Evolutionary conservation across 2,113 vertebrate species (phyloP).

Genomic region (Mobula hypostoma): DNA sequence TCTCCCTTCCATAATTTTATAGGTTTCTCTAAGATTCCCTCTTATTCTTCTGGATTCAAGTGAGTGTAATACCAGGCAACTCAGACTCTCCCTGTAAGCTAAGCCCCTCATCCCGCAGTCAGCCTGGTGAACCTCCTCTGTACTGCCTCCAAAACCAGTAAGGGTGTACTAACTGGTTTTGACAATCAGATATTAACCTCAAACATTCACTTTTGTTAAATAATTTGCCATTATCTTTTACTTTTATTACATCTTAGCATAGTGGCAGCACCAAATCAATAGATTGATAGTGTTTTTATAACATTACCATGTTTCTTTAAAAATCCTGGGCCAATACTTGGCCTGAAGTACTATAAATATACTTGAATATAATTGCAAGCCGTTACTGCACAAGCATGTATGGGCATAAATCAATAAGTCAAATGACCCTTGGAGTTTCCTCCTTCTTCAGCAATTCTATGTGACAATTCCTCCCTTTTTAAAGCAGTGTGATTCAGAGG

Average conservation of each 20-base stretch:
- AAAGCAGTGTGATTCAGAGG: not conserved
- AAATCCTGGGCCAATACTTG: not conserved
- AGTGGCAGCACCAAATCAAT: not conserved
- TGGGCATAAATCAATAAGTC: not conserved
- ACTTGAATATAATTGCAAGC: not conserved
- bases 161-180: not conserved
- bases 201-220: not conserved
- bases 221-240: not conserved
- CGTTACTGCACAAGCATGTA: not conserved
- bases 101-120: no score
- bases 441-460: not conserved
- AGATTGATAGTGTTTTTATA: not conserved
- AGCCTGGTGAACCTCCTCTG: no score
- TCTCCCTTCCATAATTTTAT: no score
- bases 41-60: no score
- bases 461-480: not conserved
- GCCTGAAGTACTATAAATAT: not conserved
- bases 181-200: not conserved
- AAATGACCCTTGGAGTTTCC: not conserved
- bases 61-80: no score
- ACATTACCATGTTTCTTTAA: constrained; percentile 1
- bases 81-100: no score
- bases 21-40: no score
- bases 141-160: not conserved
- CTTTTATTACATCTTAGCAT: not conserved